These are phyloP conservation scores for Rhingia campestris DNA, from an alignment of 2,888 invertebrate genomes.

Conservation along the genomic window DNA sequence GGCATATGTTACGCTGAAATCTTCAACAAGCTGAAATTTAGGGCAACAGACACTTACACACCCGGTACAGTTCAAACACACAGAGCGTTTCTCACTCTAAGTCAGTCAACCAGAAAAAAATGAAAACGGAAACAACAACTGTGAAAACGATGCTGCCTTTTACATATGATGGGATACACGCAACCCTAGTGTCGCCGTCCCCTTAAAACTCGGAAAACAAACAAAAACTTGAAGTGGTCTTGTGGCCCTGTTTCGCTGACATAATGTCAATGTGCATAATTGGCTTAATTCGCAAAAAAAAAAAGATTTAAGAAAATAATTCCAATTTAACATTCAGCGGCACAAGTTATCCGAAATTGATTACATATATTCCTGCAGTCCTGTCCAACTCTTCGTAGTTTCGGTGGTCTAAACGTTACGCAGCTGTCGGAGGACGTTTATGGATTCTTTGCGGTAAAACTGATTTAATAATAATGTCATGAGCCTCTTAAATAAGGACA, in stretches of 20 bases:
- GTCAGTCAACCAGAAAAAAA: conserved; percentile 57
- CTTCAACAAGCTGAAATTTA: conserved; percentile 55
- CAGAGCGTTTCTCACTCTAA: conserved; percentile 9
- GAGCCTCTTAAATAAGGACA: conserved; percentile 64
- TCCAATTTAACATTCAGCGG: conserved; percentile 29
- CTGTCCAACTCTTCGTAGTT: conserved; percentile 7
- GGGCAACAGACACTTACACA: conserved; percentile 42
- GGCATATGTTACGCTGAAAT: conserved; percentile 56
- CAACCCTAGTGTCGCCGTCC: conserved; percentile 15
- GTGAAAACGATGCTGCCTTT: conserved; percentile 62
- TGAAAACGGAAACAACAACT: conserved; percentile 60
- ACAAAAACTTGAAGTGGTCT: conserved; percentile 37
- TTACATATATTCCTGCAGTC: neutral
- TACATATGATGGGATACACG: conserved; percentile 35
- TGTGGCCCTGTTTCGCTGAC: conserved; percentile 47
- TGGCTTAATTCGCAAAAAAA: conserved; percentile 21
- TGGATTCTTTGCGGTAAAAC: conserved; percentile 55
- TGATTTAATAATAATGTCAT: conserved; percentile 61
- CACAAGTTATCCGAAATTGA: conserved; percentile 22
- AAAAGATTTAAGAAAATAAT: conserved; percentile 27
- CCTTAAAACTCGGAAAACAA: conserved; percentile 42
- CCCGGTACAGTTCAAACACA: conserved; percentile 24
- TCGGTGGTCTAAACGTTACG: conserved; percentile 38
- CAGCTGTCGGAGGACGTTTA: conserved; percentile 47
- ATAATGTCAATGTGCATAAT: conserved; percentile 56